phyloP scores from a whole-genome alignment of 2,113 vertebrate species.

The Myodes glareolus region DNA sequence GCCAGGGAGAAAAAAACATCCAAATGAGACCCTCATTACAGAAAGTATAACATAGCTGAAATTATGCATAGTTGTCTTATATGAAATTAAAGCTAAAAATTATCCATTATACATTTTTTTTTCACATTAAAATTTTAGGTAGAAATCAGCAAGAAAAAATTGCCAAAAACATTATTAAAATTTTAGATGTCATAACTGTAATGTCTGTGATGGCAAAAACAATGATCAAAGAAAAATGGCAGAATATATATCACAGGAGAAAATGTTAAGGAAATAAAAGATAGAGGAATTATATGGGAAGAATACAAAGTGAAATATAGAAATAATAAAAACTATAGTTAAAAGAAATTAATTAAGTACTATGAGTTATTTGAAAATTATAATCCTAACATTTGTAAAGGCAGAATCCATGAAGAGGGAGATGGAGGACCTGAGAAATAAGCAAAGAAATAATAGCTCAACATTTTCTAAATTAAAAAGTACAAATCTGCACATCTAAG shows the following conservation, averaged over 20 bases:
- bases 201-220: neutral
- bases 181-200: neutral
- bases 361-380: too few relatives aligned
- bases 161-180: neutral
- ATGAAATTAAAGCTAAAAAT: neutral
- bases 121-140: neutral
- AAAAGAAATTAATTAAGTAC: neutral
- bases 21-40: neutral
- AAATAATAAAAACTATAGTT: neutral
- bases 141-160: neutral
- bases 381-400: neutral
- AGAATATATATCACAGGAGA: neutral
- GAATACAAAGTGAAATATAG: neutral
- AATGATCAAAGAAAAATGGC: neutral
- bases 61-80: neutral
- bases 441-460: neutral
- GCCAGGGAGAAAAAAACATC: neutral
- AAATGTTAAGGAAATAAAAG: neutral
- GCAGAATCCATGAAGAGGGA: neutral
- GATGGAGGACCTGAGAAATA: neutral
- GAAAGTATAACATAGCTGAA: neutral
- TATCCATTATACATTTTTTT: neutral
- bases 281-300: neutral
- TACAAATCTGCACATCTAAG: neutral
- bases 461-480: neutral